These are phyloP conservation scores for Phaonia tiefii DNA, from an alignment of 2,888 invertebrate genomes.

Conservation along the genomic window DNA sequence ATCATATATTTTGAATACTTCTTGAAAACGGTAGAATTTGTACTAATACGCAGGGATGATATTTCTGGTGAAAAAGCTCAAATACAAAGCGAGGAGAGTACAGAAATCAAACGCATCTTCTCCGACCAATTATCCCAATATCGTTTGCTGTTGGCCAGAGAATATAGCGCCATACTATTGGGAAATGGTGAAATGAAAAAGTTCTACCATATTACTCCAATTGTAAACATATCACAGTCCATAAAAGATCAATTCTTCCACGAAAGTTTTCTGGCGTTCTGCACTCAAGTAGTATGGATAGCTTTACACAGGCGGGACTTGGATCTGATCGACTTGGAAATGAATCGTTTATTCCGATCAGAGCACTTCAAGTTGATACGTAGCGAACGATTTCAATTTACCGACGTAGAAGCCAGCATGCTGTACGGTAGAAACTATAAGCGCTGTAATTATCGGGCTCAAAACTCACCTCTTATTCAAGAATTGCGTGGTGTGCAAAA, in stretches of 20 bases:
- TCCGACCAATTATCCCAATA: conserved; percentile 76
- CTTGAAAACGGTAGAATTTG: conserved; percentile 77
- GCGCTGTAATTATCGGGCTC: conserved; percentile 76
- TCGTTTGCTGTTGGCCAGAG: conserved; percentile 77
- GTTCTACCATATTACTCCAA: conserved; percentile 75
- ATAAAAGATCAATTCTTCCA: conserved; percentile 74
- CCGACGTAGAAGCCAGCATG: conserved; percentile 72
- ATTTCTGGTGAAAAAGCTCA: conserved; percentile 72
- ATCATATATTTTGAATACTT: conserved; percentile 79
- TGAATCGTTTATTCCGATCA: conserved; percentile 78
- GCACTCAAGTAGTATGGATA: conserved; percentile 78
- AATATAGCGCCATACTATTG: conserved; percentile 76
- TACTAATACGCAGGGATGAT: conserved; percentile 78
- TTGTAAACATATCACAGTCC: conserved; percentile 74
- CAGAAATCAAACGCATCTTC: conserved; percentile 74
- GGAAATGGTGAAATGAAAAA: conserved; percentile 74
- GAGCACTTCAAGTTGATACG: conserved; percentile 75
- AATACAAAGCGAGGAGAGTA: conserved; percentile 75
- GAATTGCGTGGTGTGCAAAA: conserved; percentile 73
- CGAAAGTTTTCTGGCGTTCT: conserved; percentile 76
- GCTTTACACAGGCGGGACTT: conserved; percentile 76
- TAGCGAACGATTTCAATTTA: conserved; percentile 71
- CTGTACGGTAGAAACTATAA: conserved; percentile 76
- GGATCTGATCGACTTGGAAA: conserved; percentile 76
- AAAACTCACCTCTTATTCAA: conserved; percentile 77